Conservation (phyloP, 2,888 invertebrate species). For the Phoronis australis region DNA sequence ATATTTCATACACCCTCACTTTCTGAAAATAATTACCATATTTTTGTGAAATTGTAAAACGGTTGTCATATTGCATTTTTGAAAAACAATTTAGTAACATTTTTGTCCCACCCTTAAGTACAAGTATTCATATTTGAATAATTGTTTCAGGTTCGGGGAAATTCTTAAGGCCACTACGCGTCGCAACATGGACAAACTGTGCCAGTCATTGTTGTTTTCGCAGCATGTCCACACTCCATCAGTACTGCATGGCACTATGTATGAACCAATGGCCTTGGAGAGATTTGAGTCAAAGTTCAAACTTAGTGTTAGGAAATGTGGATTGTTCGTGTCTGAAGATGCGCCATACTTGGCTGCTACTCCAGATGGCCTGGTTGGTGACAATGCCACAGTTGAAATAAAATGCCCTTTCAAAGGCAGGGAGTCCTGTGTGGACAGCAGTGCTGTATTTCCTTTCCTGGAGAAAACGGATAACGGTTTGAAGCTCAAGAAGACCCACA, state of each 20-base stretch:
- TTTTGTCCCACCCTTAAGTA: no score
- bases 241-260: conserved; percentile 13
- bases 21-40: no score
- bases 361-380: conserved; percentile 15
- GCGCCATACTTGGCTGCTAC: conserved; percentile 14
- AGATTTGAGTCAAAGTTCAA: conserved; percentile 7
- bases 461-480: neutral
- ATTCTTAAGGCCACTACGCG: no score
- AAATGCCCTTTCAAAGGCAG: conserved; percentile 16
- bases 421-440: conserved; percentile 6
- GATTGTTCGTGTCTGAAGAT: conserved; percentile 9
- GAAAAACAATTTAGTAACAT: no score
- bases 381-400: conserved; percentile 11
- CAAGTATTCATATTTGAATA: no score
- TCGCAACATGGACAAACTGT: conserved; percentile 10
- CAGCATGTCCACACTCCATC: conserved; percentile 2
- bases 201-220: conserved; percentile 2
- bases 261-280: conserved; percentile 8
- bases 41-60: no score
- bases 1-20: no score
- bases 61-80: no score
- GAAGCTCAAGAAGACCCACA: conserved; percentile 6
- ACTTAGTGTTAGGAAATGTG: conserved; percentile 6
- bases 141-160: no score
- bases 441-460: conserved; percentile 9